These are phyloP conservation scores for Parapristionchus giblindavisi DNA, from an alignment of 2,888 invertebrate species.

Conservation along the genomic window DNA sequence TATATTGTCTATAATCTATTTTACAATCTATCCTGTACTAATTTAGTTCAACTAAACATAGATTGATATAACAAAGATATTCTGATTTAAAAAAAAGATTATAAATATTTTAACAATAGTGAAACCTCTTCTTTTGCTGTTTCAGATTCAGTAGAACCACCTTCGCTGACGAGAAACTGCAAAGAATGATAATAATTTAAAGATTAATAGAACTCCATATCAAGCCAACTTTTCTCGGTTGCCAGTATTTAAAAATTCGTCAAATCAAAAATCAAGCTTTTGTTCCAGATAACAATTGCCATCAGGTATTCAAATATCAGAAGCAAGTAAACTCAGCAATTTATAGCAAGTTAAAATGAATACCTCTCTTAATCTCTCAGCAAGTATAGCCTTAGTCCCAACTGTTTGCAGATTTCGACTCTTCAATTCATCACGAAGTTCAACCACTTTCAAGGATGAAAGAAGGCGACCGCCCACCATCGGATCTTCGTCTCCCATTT, in stretches of 20 bases:
- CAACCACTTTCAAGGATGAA: constrained; percentile 35
- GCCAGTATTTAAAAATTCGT: background rate
- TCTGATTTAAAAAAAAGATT: too few species aligned
- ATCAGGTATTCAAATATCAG: background rate
- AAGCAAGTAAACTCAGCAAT: background rate
- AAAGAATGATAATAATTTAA: background rate
- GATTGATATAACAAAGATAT: too few species aligned
- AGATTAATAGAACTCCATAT: background rate
- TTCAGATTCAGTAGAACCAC: background rate
- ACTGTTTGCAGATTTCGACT: constrained; percentile 1
- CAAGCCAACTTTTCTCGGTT: background rate
- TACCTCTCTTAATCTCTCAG: constrained; percentile 32
- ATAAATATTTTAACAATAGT: background rate
- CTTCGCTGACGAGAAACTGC: constrained; percentile 7
- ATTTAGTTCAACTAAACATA: too few species aligned
- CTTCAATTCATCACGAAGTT: constrained; percentile 26
- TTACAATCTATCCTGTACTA: too few species aligned
- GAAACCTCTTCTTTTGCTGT: background rate
- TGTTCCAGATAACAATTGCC: background rate
- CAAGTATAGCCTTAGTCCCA: constrained; percentile 28
- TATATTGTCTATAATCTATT: too few species aligned
- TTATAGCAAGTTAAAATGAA: background rate
- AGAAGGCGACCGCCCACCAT: constrained; percentile 30
- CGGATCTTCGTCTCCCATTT: constrained; percentile 37
- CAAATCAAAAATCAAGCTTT: background rate